Conservation (phyloP, 2,888 invertebrate genomes). For the Argynnis bischoffii region DNA sequence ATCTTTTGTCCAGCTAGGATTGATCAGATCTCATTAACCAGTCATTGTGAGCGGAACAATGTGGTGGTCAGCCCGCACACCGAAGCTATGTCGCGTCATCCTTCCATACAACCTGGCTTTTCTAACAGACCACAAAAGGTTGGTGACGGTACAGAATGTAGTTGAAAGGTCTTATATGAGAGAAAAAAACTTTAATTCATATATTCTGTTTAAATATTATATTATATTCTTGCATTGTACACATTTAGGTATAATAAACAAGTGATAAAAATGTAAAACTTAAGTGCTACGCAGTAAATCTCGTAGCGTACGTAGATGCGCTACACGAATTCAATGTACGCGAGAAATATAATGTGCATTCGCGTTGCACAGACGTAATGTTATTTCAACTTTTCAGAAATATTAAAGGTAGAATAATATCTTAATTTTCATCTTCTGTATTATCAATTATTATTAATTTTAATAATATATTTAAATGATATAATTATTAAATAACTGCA, state of each 20-base stretch:
- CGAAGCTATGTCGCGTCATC: slow-evolving; percentile 61
- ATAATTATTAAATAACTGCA: no score
- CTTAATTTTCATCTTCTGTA: no score
- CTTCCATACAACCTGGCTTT: slow-evolving; percentile 40
- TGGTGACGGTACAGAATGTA: slow-evolving; percentile 8
- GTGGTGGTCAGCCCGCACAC: slow-evolving; percentile 54
- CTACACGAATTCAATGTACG: slow-evolving; percentile 27
- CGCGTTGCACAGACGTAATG: no score
- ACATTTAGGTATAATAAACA: background rate
- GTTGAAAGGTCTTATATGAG: background rate
- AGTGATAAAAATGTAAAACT: slow-evolving; percentile 11
- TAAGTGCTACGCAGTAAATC: slow-evolving; percentile 23
- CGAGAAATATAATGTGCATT: background rate
- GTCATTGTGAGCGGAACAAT: slow-evolving; percentile 77
- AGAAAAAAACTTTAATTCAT: no score
- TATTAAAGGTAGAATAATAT: no score
- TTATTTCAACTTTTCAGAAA: no score
- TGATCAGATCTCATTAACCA: slow-evolving; percentile 81
- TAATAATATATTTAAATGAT: no score
- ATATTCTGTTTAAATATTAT: background rate
- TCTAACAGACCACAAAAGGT: slow-evolving; percentile 20
- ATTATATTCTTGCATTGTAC: background rate
- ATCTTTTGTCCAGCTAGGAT: slow-evolving; percentile 75
- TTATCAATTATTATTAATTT: no score
- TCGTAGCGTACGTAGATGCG: slow-evolving; percentile 36